Evolutionary conservation across 2,113 vertebrate genomes (phyloP), one percentile per base, ranked within the genome.

Genomic region (Sander vitreus): DNA sequence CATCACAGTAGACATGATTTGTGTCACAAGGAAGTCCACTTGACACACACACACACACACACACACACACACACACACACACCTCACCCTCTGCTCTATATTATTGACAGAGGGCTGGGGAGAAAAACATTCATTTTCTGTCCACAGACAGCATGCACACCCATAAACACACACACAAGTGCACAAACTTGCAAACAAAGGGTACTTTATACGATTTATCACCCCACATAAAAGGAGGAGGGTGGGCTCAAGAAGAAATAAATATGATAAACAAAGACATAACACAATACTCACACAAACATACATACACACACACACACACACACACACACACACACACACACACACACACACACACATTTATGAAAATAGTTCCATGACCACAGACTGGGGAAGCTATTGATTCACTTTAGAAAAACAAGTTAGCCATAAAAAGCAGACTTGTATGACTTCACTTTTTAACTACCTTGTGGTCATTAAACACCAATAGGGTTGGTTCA

Each of bases 201-300:
- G 39, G 51, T 71, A 59, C 79, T 85, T 78, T 58, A 69, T 50
- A 58, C 16, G 47, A 90, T 92, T 89, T 88, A 90, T 71, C 54
- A 80, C 63, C 5, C 1, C n/a, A 36, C 67, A 85, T 88, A 90
- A 89, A 91, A 81, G 72, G 27, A 66, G 57, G 71, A 75, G 63
- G 57, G 78, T 30, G 67, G 76, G 60, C 78, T 59, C n/a, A 25
- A 73, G 45, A 78, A 75, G 43, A 78, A 74, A 87, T 83, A 85
- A 74, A 87, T 53, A 65, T 77, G 69, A 91, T 83, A 85, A 87
- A 92, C 70, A 85, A 68, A 83, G 39, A 73, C 68, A 76, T 66
- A 60, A 74, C 48, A 43, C 33, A 45, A 43, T 68, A 50, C 45
- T 62, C 66, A 45, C 68, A 82, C 68, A 63, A 19, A 71, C 68